Evolutionary conservation across 2,113 vertebrate genomes (phyloP), one percentile per base, ranked within the genome.

Genomic region (Leucoraja erinaceus): DNA sequence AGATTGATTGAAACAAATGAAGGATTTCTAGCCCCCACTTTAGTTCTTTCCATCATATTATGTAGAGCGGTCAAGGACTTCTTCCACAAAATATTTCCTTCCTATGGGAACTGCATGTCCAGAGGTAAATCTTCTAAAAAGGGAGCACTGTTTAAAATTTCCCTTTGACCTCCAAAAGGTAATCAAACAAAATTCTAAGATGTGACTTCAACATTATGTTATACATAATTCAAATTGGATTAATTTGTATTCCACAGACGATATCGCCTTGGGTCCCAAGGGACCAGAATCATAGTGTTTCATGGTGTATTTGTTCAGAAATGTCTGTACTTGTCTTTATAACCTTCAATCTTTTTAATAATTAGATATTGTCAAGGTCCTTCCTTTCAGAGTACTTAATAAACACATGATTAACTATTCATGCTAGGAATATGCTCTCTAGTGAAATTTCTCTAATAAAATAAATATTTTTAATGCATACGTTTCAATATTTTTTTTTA

Each of bases 241-340:
- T 47, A 47, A 91, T 91, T 91, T 91, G 90, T 91, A 91, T 91
- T 91, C 90, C 68, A 91, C 90, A 54, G 68, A 54, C 72, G n/a
- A 28, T 72, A 91, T 54, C 72, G 68, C 68, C 66, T 25, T 54
- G 38, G 33, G 59, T 72, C 68, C 90, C 68, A 72, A 10, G 70
- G 90, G 90, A 74, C 38, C 20, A 72, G 33, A 91, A 72, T 91
- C 68, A 90, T 54, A 72, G 90, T 25, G 66, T 91, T 90, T 20
- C 61, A 54, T 91, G 68, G 68, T 91, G 33, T 91, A 91, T 91
- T 91, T 72, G 66, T 72, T 70, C 31, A 72, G 66, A 68, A 72
- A 70, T 74, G 33, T 91, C 66, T 74, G 33, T 74, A 54, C 90
- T 91, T 91, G 90, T 74, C 90, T 72, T 91, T 91, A 91, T 91